phyloP scores from a whole-genome alignment of 2,113 vertebrate species.

The Dromaius novaehollandiae region DNA sequence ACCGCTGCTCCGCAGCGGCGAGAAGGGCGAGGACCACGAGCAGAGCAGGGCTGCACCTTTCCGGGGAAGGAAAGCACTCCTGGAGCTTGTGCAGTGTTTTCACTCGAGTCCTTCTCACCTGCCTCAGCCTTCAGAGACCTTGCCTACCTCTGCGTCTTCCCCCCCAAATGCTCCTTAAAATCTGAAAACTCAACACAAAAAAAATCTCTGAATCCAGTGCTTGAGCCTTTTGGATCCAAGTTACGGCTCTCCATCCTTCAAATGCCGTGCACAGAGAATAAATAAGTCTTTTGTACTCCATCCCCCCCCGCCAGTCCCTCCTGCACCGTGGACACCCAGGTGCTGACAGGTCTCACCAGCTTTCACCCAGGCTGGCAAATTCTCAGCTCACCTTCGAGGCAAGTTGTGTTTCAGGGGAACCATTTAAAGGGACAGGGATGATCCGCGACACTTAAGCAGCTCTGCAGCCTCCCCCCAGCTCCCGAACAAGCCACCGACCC shows the following conservation, averaged over 20 bases:
- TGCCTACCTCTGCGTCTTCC: no score
- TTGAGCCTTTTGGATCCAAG: background rate
- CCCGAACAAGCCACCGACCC: background rate
- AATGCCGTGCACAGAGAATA: background rate
- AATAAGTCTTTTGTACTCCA: no score
- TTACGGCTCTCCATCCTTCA: background rate
- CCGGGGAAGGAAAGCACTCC: no score
- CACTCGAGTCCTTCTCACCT: no score
- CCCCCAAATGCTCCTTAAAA: background rate
- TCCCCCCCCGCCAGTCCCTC: background rate
- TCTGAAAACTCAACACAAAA: rapidly evolving
- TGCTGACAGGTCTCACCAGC: background rate
- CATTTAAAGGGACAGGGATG: background rate
- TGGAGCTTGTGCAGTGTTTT: no score
- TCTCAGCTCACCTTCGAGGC: background rate
- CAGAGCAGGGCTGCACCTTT: background rate
- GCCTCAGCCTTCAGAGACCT: no score
- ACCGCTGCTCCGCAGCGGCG: background rate
- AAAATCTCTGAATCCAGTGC: no score
- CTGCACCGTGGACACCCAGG: no score
- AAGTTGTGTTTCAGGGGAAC: background rate
- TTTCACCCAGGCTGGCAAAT: background rate
- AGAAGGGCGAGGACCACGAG: no score
- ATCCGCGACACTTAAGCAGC: background rate
- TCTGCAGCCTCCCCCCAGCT: no score